Evolutionary conservation across 2,797 vertebrate species (phyloP), one percentile per base, ranked within the genome.

Genomic region (Pseudochirops cupreus): DNA sequence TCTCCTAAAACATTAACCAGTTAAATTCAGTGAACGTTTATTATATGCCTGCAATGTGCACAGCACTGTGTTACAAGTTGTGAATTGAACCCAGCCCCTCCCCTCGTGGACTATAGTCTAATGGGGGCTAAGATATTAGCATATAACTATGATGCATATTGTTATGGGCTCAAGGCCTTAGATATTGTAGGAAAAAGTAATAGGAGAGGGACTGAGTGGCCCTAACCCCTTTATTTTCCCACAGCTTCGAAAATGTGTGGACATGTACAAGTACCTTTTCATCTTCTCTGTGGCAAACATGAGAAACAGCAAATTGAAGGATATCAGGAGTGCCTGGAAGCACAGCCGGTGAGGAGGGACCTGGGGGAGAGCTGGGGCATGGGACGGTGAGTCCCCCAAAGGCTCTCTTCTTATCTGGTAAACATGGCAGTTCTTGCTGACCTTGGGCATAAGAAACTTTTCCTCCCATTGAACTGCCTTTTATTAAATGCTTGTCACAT

Each of bases 231-330:
- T 94, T 92, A 95, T 96, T 97, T 10, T 91, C 95, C 91, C 46
- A 2, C 96, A 99, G 99, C 98, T 99, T 67, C 99, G 99, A 95
- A 99, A 99, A 99, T 99, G 99, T 97, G 99, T 99, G 98, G 99
- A 99, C 98, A 99, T 99, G 0, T 99, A 99, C 99, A 99, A 99
- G 96, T 97, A 99, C 96, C 96, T 99, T 98, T 99, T 99, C 96
- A 98, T 99, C 91, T 99, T 99, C 98, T 99, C 99, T 0, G 99
- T 99, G 96, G 99, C 98, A 95, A 99, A 99, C 98, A 99, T 99
- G 99, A 99, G 99, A 97, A 99, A 99, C 98, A 99, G 98, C 99
- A 99, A 99, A 96, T 98, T 99, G 93, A 99, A 99, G 98, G 99
- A 99, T 9, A 98, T 99, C 54, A 98, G 99, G 96, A 99, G 99